A percentile compares a stretch with the other conserved stretches of the same genome.
These are phyloP conservation scores for Haemorhous mexicanus DNA, from an alignment of 2,113 vertebrate genomes.

Conservation along the genomic window DNA sequence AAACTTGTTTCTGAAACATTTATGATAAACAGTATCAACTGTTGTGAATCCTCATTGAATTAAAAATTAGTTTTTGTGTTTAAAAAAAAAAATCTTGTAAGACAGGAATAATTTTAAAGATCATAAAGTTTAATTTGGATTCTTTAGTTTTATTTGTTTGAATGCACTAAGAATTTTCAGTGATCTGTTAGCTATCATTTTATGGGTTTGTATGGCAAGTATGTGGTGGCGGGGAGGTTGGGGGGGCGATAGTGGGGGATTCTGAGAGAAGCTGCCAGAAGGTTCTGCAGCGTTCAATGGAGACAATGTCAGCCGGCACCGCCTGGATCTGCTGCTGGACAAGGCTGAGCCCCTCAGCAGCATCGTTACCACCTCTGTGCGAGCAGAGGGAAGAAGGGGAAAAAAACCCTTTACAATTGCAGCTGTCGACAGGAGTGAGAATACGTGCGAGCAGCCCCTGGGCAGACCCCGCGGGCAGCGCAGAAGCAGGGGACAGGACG, in stretches of 20 bases:
- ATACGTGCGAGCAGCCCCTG: neutral
- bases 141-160: neutral
- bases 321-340: neutral
- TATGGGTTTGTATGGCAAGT: neutral
- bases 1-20: conserved; percentile 39
- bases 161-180: neutral
- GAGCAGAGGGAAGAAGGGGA: neutral
- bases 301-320: neutral
- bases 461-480: neutral
- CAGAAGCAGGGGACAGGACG: neutral
- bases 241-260: neutral
- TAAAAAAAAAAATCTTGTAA: neutral
- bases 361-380: neutral
- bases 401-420: neutral
- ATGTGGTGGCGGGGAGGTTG: neutral
- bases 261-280: neutral
- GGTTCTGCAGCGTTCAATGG: neutral
- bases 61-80: neutral
- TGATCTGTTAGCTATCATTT: neutral
- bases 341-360: neutral
- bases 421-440: neutral
- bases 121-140: neutral
- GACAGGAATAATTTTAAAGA: neutral
- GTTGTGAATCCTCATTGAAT: neutral
- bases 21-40: neutral